These are phyloP conservation scores for Loriculus beryllinus DNA, from an alignment of 2,797 vertebrate species.

Conservation along the genomic window DNA sequence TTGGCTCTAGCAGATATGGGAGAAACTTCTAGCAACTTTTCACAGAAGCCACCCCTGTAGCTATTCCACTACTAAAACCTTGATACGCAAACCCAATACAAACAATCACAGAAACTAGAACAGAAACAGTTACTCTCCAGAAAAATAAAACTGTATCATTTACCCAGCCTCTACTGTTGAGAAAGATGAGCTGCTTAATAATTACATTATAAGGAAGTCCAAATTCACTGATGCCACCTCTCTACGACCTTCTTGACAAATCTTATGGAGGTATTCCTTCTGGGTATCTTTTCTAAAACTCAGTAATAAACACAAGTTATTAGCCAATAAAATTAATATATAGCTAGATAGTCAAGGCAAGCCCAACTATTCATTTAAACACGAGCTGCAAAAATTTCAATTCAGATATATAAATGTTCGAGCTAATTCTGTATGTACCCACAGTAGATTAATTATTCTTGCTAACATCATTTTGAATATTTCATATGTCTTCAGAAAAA, in stretches of 20 bases:
- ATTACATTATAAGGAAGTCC: slow-evolving; percentile 75
- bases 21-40: neutral
- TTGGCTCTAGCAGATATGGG: neutral
- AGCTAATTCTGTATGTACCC: neutral
- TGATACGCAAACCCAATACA: neutral
- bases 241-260: slow-evolving; percentile 61
- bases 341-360: neutral
- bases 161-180: slow-evolving; percentile 74
- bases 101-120: neutral
- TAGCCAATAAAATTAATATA: neutral
- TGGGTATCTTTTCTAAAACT: slow-evolving; percentile 76
- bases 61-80: neutral
- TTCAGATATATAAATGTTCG: neutral
- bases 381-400: neutral
- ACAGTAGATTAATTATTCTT: neutral
- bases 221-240: slow-evolving; percentile 55
- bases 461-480: neutral
- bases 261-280: slow-evolving; percentile 70
- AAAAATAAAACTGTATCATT: neutral
- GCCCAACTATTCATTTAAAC: neutral
- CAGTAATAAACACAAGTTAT: neutral
- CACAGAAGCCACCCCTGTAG: neutral
- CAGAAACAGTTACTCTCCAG: neutral
- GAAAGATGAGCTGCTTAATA: slow-evolving; percentile 75
- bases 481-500: neutral